Percentiles rank a stretch among this genome's conserved stretches.
These are phyloP conservation scores for Myiotriccus ornatus DNA, from an alignment of 2,797 vertebrate species.

Conservation along the genomic window DNA sequence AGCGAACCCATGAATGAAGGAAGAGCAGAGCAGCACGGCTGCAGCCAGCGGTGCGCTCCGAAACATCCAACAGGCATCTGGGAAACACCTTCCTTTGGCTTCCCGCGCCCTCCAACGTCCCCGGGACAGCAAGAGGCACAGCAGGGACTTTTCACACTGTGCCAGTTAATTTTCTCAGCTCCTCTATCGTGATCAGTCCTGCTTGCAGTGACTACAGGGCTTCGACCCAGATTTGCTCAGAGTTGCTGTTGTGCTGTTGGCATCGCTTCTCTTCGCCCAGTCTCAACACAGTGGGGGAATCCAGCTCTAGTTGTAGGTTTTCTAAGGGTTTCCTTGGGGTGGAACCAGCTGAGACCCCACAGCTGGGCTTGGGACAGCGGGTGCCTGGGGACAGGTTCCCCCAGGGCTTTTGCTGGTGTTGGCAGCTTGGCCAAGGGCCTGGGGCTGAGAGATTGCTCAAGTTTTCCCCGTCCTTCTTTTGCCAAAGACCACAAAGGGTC, in stretches of 20 bases:
- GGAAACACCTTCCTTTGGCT: not conserved
- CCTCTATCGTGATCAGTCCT: not conserved
- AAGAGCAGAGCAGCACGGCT: not conserved
- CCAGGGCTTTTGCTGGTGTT: not conserved
- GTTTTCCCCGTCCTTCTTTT: not conserved
- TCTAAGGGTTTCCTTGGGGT: not conserved
- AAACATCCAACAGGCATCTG: rapidly evolving
- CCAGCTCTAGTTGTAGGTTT: not conserved
- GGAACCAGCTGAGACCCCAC: not conserved
- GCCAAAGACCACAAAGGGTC: not conserved
- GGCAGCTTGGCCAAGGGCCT: not conserved
- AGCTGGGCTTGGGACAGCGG: not conserved
- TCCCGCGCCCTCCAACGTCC: rapidly evolving
- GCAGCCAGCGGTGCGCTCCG: not conserved
- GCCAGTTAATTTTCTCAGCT: not conserved
- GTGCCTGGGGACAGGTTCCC: not conserved
- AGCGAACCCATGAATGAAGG: constrained; percentile 20
- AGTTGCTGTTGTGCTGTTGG: not conserved
- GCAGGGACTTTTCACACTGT: rapidly evolving
- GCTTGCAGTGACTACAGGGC: not conserved
- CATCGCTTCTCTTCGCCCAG: not conserved
- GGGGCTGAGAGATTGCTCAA: not conserved
- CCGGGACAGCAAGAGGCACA: not conserved
- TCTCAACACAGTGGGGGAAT: not conserved
- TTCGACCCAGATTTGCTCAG: not conserved